Evolutionary conservation across 2,113 vertebrate species (phyloP), one percentile per base, ranked within the genome.

Genomic region (Oceanodroma tethys): DNA sequence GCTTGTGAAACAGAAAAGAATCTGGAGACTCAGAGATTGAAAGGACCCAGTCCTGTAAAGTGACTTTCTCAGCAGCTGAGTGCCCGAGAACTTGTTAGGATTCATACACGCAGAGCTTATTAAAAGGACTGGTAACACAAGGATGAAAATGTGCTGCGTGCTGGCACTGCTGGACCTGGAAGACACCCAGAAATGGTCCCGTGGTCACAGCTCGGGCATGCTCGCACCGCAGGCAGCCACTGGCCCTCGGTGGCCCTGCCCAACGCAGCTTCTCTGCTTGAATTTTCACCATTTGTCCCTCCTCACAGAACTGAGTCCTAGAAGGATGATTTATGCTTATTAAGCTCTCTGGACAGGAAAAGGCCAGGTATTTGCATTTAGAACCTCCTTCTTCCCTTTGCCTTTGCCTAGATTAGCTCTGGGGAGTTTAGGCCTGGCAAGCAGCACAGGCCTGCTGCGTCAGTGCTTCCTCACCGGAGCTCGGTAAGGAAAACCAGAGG

Each of bases 271-370:
- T 75, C 55, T 59, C 47, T 45, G 42, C 55, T 84, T 85, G 15
- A 82, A 89, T 94, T 95, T 87, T 75, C 83, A 88, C 15, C 9
- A 3, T 76, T 80, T 74, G 75, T 85, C 79, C 80, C 82, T 89
- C 86, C 93, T 95, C 96, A 95, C 91, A 97, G 96, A 93, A 96
- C 96, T 96, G 97, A 95, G 94, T 97, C 94, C 88, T 86, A 84
- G 34, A 93, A 97, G n/a, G 50, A 89, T 91, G 84, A 96, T 95
- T 96, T 89, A 70, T 48, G 83, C 34, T 87, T 93, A 91, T 94
- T 68, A 85, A 96, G 70, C 74, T 91, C 66, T 94, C 78, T 94
- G 86, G 95, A 95, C 56, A 95, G 81, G 62, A 68, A 93, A 93
- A 89, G 92, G 74, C 45, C 70, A 96, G 36, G 58, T 79, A 79